Conservation (phyloP, 2,797 vertebrate genomes). For the Ara ararauna region DNA sequence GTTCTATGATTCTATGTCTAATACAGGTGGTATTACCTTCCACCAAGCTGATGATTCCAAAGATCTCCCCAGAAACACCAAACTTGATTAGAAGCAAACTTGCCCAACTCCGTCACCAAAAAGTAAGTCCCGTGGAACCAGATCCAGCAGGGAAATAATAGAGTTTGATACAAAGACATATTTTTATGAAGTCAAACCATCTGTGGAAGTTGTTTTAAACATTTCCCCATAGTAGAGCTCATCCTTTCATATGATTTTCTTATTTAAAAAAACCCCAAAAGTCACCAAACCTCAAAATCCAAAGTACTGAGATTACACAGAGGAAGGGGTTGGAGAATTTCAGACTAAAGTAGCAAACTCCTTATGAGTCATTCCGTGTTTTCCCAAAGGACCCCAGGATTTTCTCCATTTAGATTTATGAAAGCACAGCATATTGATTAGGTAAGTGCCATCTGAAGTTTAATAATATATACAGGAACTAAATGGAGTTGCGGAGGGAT, state of each 20-base stretch:
- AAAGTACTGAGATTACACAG: neutral
- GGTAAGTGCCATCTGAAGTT: conserved; percentile 69
- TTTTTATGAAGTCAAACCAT: conserved; percentile 43
- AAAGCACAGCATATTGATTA: conserved; percentile 69
- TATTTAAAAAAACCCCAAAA: neutral
- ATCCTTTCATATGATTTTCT: neutral
- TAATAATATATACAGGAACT: conserved; percentile 67
- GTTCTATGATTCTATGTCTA: neutral
- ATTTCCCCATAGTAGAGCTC: neutral
- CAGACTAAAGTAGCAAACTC: neutral
- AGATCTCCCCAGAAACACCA: neutral
- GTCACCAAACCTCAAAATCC: neutral
- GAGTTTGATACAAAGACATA: neutral
- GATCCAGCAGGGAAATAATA: neutral
- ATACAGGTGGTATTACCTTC: neutral
- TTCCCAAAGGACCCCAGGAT: conserved; percentile 32
- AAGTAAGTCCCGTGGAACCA: neutral
- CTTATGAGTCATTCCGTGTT: neutral
- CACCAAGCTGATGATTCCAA: neutral
- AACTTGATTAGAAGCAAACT: conserved; percentile 21
- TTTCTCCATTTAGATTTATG: conserved; percentile 71
- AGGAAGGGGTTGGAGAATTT: neutral
- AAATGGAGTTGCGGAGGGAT: conserved; percentile 70
- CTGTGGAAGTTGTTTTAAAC: neutral
- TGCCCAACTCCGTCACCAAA: neutral